A percentile compares a stretch with the other conserved stretches of the same genome.
Conservation (phyloP, 2,113 vertebrate species). For the Saccopteryx bilineata region DNA sequence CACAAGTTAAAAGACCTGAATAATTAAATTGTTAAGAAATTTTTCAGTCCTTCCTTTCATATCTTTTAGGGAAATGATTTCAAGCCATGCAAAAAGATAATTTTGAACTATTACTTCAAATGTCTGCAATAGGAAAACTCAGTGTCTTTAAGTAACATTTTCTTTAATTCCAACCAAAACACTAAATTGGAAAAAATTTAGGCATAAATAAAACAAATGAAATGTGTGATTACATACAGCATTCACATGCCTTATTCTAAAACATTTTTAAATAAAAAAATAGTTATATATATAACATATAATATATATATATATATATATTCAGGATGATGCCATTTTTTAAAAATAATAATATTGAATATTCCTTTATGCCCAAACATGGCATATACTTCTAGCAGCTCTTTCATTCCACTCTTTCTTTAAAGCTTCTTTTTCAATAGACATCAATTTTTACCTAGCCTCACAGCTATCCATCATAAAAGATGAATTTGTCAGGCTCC, state of each 20-base stretch:
- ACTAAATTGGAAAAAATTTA: neutral
- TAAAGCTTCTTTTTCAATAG: neutral
- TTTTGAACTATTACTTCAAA: neutral
- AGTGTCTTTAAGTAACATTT: neutral
- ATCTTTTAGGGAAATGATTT: conserved; percentile 27
- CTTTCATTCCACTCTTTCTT: neutral
- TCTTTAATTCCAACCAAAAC: neutral
- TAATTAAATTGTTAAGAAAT: neutral
- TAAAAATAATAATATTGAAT: neutral
- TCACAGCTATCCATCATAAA: neutral
- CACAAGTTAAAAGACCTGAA: neutral
- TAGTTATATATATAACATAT: too few relatives aligned
- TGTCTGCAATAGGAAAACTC: neutral
- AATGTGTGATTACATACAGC: neutral
- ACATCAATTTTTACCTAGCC: neutral
- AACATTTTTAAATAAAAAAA: conserved; percentile 36
- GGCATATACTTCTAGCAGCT: neutral
- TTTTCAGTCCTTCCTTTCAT: neutral
- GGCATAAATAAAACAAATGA: neutral
- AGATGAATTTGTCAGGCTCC: neutral
- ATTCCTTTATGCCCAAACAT: neutral
- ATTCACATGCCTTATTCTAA: neutral
- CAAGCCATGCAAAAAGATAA: neutral
- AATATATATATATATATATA: neutral
- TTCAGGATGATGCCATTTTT: neutral